Evolutionary conservation across 2,797 vertebrate species (phyloP).

Genomic region (Paedocypris micromegethes): DNA sequence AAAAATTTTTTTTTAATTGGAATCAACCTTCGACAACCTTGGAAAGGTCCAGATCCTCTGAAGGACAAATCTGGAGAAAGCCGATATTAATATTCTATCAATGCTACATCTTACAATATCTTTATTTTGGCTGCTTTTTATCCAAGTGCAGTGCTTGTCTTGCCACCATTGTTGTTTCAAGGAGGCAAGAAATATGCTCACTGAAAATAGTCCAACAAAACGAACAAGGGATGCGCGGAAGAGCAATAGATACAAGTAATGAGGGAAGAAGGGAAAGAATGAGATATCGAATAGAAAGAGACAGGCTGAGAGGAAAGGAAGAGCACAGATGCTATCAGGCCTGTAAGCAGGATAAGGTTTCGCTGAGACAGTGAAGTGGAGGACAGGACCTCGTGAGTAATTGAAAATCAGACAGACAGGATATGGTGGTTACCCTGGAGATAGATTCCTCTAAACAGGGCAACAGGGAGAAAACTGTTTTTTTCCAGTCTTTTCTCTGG

Average conservation of each 20-base stretch:
- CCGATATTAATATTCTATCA: no score
- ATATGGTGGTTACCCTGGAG: conserved; percentile 61
- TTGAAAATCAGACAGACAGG: conserved; percentile 63
- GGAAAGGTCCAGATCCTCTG: no score
- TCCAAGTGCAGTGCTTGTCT: no score
- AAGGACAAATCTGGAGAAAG: no score
- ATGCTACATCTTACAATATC: no score
- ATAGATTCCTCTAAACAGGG: conserved; percentile 65
- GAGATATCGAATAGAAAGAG: conserved; percentile 16
- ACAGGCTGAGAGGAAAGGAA: conserved; percentile 17
- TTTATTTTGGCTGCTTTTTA: no score
- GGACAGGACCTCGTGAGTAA: conserved; percentile 62
- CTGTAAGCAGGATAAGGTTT: conserved; percentile 46
- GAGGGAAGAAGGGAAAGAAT: conserved; percentile 29
- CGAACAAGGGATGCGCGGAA: conserved; percentile 1
- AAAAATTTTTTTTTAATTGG: no score
- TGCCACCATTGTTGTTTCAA: no score
- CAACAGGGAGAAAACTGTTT: conserved; percentile 57
- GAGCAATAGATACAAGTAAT: conserved; percentile 13
- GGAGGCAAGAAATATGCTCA: no score
- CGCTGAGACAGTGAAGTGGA: conserved; percentile 59
- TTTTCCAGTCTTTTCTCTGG: conserved; percentile 40
- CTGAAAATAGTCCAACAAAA: conserved; percentile 10
- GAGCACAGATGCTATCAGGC: conserved; percentile 41
- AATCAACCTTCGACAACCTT: no score